Percentiles rank a stretch among this genome's conserved stretches.
These are phyloP conservation scores for Hirtodrosophila duncani DNA, from an alignment of 2,888 invertebrate genomes.

Conservation along the genomic window DNA sequence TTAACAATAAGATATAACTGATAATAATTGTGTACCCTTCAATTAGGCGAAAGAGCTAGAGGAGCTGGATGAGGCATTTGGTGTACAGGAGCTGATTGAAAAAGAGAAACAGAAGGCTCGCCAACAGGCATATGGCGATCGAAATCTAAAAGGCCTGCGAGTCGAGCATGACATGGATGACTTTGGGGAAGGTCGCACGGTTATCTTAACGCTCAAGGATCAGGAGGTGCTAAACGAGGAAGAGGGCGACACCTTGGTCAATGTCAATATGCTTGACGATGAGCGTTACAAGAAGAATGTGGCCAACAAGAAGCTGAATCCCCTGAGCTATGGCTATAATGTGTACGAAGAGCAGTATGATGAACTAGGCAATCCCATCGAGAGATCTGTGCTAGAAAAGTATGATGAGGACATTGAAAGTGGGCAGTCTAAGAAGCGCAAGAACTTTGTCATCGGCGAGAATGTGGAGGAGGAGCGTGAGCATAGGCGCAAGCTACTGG, in stretches of 20 bases:
- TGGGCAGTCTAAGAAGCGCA: conserved; percentile 81
- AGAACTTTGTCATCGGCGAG: conserved; percentile 88
- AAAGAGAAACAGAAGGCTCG: conserved; percentile 83
- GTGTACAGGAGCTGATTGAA: conserved; percentile 90
- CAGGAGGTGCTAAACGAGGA: conserved; percentile 92
- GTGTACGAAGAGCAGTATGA: conserved; percentile 88
- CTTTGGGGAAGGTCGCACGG: conserved; percentile 87
- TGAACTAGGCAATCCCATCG: conserved; percentile 82
- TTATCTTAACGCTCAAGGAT: conserved; percentile 96
- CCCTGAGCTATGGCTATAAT: conserved; percentile 89
- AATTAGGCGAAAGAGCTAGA: conserved; percentile 93
- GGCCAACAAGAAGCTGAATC: conserved; percentile 89
- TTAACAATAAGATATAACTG: background rate
- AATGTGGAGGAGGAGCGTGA: conserved; percentile 81
- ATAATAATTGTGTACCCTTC: conserved; percentile 20
- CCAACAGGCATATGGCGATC: conserved; percentile 83
- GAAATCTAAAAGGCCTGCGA: conserved; percentile 87
- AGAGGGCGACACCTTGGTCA: conserved; percentile 92
- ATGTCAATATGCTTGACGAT: conserved; percentile 92
- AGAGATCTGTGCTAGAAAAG: conserved; percentile 88
- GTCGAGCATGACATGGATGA: conserved; percentile 89
- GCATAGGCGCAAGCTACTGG: conserved; percentile 77
- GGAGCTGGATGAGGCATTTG: conserved; percentile 97
- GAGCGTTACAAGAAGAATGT: conserved; percentile 92
- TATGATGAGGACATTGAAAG: conserved; percentile 92